phyloP scores from a whole-genome alignment of 1,140 invertebrate species.

The Hyposmocoma kahamanoa region DNA sequence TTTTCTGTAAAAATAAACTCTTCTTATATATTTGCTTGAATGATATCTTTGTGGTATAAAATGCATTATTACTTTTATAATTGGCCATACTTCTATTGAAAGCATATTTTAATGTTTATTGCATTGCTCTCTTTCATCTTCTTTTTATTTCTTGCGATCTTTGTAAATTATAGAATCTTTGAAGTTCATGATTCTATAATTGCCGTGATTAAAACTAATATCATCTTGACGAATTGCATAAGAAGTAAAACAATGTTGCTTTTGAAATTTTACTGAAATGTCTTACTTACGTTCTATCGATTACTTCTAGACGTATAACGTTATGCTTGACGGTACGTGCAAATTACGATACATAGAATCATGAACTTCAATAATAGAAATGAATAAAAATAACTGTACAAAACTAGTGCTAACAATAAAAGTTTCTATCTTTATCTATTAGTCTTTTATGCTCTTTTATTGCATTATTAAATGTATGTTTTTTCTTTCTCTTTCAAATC shows the following conservation, averaged over 20 bases:
- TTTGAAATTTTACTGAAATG: neutral
- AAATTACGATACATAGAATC: neutral
- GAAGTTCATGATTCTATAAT: neutral
- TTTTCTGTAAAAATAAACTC: conserved; percentile 30
- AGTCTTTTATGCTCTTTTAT: conserved; percentile 46
- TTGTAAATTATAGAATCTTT: conserved; percentile 8
- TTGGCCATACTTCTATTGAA: too few relatives aligned
- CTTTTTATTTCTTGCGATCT: conserved; percentile 14
- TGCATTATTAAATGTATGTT: conserved; percentile 70
- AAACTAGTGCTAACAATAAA: conserved; percentile 64
- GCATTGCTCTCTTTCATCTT: too few relatives aligned
- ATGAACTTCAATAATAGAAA: neutral
- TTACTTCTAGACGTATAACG: too few relatives aligned
- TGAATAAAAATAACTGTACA: conserved; percentile 29
- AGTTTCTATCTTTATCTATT: conserved; percentile 32
- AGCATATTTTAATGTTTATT: too few relatives aligned
- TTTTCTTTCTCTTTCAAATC: conserved; percentile 72
- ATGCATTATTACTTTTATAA: too few relatives aligned
- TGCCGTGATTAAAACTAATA: neutral
- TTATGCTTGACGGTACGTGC: too few relatives aligned
- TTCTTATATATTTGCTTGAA: conserved; percentile 18
- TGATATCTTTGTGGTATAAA: conserved; percentile 15
- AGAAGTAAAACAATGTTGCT: neutral
- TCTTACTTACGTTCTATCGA: neutral
- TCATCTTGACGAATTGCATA: neutral